Conservation (phyloP, 2,797 vertebrate genomes). For the Champsocephalus esox region DNA sequence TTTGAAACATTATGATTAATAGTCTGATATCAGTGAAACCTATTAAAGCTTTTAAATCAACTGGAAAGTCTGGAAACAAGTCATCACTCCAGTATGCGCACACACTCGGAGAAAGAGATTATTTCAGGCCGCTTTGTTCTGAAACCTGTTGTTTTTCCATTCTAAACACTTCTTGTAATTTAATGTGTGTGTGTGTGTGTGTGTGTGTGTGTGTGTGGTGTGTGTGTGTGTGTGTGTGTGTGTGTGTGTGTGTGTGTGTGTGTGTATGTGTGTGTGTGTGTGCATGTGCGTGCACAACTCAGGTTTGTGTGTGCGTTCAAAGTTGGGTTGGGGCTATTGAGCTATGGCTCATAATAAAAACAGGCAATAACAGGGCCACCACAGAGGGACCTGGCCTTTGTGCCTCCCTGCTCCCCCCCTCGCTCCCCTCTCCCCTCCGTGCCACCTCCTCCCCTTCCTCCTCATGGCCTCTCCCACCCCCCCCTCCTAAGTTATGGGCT, state of each 20-base stretch:
- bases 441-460: slow-evolving; percentile 58
- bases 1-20: slow-evolving; percentile 68
- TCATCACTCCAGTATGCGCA: slow-evolving; percentile 16
- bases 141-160: slow-evolving; percentile 44
- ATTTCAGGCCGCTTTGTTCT: slow-evolving; percentile 33
- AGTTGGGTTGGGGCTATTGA: slow-evolving; percentile 82
- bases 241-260: slow-evolving; percentile 9
- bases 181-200: slow-evolving; percentile 22
- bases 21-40: slow-evolving; percentile 43
- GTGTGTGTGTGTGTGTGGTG: slow-evolving; percentile 14
- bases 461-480: slow-evolving; percentile 67
- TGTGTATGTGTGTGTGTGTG: slow-evolving; percentile 11
- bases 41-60: slow-evolving; percentile 70
- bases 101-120: slow-evolving; percentile 35
- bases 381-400: slow-evolving; percentile 89
- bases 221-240: slow-evolving; percentile 13
- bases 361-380: slow-evolving; percentile 94
- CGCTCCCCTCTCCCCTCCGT: slow-evolving; percentile 42
- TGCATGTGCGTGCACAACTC: slow-evolving; percentile 23
- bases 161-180: slow-evolving; percentile 36
- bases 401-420: slow-evolving; percentile 51
- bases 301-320: slow-evolving; percentile 37
- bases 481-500: slow-evolving; percentile 89
- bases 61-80: slow-evolving; percentile 46
- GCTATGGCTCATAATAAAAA: slow-evolving; percentile 94